Base-by-base conservation (phyloP, 2,888 invertebrate genomes). In the Perizoma flavofasciatum region DNA sequence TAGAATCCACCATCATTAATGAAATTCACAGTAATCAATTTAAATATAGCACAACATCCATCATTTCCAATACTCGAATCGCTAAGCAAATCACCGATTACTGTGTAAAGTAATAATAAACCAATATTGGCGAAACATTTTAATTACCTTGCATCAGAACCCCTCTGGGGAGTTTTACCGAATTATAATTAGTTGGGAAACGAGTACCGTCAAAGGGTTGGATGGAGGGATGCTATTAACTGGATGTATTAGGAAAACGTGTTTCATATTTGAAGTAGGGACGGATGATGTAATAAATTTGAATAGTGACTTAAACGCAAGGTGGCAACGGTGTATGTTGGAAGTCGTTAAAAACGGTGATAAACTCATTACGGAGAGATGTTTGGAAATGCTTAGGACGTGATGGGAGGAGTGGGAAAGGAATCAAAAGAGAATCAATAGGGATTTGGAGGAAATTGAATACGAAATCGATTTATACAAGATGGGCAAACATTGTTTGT, bases 151-250 rank as follows among this genome's bases (percentile, higher is more conserved):
- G 74, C 78, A 70, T 73, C 68, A 74, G 69, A 70, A 65, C 48
- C 63, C 68, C 65, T 51, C 40, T 62, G 69, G 69, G 67, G 70
- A 67, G 78, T 73, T 76, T 76, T 66, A 77, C 79, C 75, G 74
- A 76, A 80, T 85, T 82, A 79, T 85, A 85, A 86, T 86, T 83
- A 80, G 75, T 70, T 68, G 47, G 69, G 68, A 67, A 69, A 69
- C 69, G 66, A 65, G 65, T 69, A 66, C 71, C 74, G 67, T 73
- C 69, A 69, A 75, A 75, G 77, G 75, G 75, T 63, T 74, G 70
- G 71, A 75, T 74, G 70, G 71, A 75, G 73, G 74, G 75, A 59
- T 70, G 69, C 74, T 76, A 79, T 81, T 78, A 81, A 78, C 75
- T 75, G 75, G 76, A 79, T 75, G 70, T 82, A 85, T 83, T 79